Evolutionary conservation across 2,888 invertebrate species (phyloP).

Genomic region (Drosophila pseudotakahashii): DNA sequence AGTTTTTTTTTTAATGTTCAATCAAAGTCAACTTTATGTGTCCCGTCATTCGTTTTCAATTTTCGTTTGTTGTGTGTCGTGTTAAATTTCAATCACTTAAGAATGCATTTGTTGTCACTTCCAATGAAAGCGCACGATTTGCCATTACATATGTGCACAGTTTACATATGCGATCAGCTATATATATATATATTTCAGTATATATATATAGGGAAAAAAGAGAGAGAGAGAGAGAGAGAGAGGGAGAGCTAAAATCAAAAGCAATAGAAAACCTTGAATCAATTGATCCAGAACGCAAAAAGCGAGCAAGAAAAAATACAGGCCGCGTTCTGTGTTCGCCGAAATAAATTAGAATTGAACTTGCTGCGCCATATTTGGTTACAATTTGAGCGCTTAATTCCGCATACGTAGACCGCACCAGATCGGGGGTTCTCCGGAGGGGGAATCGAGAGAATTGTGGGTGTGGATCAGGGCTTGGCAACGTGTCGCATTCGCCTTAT

Average conservation of each 20-base stretch:
- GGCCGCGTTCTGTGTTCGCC: conserved; percentile 36
- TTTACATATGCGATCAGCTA: conserved; percentile 21
- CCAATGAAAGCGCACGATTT: conserved; percentile 71
- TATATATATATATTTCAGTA: conserved; percentile 7
- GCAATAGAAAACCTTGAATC: conserved; percentile 74
- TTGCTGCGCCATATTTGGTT: conserved; percentile 78
- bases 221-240: conserved; percentile 8
- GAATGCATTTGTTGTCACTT: conserved; percentile 70
- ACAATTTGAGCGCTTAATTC: conserved; percentile 79
- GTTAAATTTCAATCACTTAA: conserved; percentile 71
- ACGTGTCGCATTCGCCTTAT: conserved; percentile 66
- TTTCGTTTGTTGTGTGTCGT: conserved; percentile 48
- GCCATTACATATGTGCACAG: conserved; percentile 17
- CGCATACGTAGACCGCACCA: conserved; percentile 72
- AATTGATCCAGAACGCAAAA: conserved; percentile 76
- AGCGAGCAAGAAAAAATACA: conserved; percentile 50
- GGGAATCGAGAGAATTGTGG: conserved; percentile 33
- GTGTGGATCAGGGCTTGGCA: conserved; percentile 67
- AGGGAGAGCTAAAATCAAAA: conserved; percentile 62
- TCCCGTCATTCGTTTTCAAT: conserved; percentile 39
- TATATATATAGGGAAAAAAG: conserved; percentile 10
- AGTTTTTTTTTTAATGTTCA: conserved; percentile 27
- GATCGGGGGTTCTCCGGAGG: conserved; percentile 14
- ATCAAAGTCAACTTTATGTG: conserved; percentile 38
- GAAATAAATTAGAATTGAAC: conserved; percentile 76